phyloP scores from a whole-genome alignment of 2,888 invertebrate species.

The Thecocarcelia acutangulata region DNA sequence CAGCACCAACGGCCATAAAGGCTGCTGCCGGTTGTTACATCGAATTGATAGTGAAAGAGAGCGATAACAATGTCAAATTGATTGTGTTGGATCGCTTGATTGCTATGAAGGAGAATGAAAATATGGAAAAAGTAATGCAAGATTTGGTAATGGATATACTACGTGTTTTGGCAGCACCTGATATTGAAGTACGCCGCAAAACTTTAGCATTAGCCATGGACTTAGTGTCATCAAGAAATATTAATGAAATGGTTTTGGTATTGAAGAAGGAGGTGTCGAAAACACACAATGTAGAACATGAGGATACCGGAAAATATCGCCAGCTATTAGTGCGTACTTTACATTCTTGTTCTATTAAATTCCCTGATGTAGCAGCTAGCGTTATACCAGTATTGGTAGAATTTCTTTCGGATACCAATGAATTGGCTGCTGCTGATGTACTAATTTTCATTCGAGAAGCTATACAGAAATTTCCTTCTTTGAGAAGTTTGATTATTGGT shows the following conservation, averaged over 20 bases:
- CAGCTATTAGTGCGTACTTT: conserved; percentile 97
- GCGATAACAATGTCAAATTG: conserved; percentile 99
- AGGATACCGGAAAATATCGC: conserved; percentile 97
- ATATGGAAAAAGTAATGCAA: conserved; percentile 91
- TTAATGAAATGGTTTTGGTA: conserved; percentile 96
- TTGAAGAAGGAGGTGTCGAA: conserved; percentile 96
- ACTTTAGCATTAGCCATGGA: conserved; percentile 93
- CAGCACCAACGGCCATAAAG: conserved; percentile 98
- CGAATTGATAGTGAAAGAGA: conserved; percentile 99
- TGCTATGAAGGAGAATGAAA: conserved; percentile 91
- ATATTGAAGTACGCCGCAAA: conserved; percentile 95
- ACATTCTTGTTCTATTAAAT: conserved; percentile 96
- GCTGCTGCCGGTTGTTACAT: conserved; percentile 99
- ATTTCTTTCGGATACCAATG: conserved; percentile 93
- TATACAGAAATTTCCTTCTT: conserved; percentile 93
- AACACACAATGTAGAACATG: conserved; percentile 94
- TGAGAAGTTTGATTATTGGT: conserved; percentile 91
- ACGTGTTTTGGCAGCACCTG: conserved; percentile 94
- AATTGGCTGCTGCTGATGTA: conserved; percentile 95
- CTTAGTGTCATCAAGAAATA: conserved; percentile 94
- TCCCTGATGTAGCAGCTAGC: conserved; percentile 95
- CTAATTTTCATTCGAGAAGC: conserved; percentile 97
- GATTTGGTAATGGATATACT: conserved; percentile 98
- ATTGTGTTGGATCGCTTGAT: conserved; percentile 97
- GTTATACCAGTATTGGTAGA: conserved; percentile 97